Evolutionary conservation across 2,113 vertebrate genomes (phyloP).

Genomic region (Pachycephala philippinensis): DNA sequence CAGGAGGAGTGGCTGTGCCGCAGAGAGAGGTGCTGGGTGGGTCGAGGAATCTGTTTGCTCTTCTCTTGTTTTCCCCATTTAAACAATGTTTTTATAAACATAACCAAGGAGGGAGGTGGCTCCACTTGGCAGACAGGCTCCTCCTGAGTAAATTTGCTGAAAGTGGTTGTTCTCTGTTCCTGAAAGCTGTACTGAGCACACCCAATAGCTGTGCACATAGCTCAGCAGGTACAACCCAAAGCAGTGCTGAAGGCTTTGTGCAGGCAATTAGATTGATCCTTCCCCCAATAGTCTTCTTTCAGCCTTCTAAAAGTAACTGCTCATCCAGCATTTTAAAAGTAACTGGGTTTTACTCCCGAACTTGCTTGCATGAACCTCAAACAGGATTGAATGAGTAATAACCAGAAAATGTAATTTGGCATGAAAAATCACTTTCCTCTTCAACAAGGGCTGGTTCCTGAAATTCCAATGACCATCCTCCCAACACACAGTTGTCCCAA

Average conservation of each 20-base stretch:
- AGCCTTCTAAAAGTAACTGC: not conserved
- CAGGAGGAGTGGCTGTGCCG: not conserved
- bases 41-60: not conserved
- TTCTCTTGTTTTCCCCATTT: conserved; percentile 32
- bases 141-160: not conserved
- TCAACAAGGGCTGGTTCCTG: not conserved
- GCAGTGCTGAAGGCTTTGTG: not conserved
- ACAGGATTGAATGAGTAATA: not conserved
- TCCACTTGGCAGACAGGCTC: conserved; percentile 12
- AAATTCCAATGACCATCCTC: not conserved
- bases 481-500: not conserved
- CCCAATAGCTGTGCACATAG: not conserved
- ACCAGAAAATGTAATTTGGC: not conserved
- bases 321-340: not conserved
- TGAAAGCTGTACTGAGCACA: not conserved
- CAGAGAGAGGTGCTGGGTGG: not conserved
- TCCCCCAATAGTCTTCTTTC: not conserved
- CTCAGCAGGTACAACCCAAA: not conserved
- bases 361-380: not conserved
- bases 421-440: not conserved
- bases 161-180: not conserved
- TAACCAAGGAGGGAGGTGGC: not conserved
- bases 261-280: not conserved
- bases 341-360: not conserved
- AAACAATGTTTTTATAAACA: conserved; percentile 19